Conservation (phyloP, 2,888 invertebrate genomes). For the Mantis religiosa region DNA sequence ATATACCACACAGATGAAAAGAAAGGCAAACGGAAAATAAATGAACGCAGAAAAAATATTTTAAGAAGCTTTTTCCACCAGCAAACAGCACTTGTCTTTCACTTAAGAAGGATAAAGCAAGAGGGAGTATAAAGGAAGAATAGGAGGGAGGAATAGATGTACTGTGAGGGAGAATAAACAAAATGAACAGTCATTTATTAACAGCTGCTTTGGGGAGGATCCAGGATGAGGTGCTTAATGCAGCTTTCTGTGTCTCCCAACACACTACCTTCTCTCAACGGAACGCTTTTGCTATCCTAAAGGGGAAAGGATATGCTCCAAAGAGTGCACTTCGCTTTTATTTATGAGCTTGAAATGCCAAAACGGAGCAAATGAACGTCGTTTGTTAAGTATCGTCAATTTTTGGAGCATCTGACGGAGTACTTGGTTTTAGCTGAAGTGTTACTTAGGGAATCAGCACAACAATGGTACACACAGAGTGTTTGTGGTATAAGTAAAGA, state of each 20-base stretch:
- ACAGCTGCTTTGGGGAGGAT: background rate
- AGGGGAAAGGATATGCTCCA: background rate
- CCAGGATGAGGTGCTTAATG: background rate
- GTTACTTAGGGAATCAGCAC: no score
- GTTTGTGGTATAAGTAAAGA: no score
- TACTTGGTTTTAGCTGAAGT: no score
- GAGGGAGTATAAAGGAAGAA: background rate
- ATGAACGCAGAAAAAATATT: background rate
- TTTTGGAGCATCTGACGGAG: no score
- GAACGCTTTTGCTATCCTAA: background rate
- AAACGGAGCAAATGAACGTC: no score
- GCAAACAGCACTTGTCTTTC: background rate
- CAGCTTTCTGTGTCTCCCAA: background rate
- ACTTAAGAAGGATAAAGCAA: background rate
- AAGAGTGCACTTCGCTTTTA: background rate
- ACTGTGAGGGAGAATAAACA: background rate
- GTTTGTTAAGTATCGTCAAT: no score
- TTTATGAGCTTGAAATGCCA: no score
- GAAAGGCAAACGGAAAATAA: background rate
- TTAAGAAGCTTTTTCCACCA: background rate
- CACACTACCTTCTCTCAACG: background rate
- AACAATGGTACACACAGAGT: no score
- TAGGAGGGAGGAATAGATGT: background rate
- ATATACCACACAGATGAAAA: background rate
- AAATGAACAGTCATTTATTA: background rate